phyloP scores from a whole-genome alignment of 2,888 invertebrate species.

The Cecidostiba fungosa region DNA sequence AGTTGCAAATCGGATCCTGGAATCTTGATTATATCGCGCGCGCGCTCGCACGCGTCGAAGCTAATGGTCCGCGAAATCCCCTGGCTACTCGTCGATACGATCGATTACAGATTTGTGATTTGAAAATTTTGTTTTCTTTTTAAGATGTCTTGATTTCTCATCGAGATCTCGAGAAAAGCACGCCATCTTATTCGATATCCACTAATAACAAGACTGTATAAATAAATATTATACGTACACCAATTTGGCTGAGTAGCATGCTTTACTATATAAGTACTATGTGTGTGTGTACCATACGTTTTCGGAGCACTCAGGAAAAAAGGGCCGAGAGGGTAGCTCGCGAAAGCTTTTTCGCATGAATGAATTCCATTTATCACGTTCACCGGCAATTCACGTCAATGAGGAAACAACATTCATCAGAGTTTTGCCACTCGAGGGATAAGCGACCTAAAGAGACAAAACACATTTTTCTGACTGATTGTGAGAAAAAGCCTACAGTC shows the following conservation, averaged over 20 bases:
- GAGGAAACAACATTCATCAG: not conserved
- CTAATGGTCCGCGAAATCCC: constrained; percentile 49
- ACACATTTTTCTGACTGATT: not conserved
- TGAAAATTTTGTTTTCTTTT: not conserved
- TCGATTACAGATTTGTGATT: not conserved
- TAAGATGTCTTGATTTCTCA: not conserved
- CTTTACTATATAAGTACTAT: not conserved
- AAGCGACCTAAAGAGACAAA: not conserved
- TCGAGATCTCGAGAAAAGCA: not conserved
- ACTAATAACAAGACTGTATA: too few relatives aligned
- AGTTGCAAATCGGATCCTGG: constrained; percentile 1
- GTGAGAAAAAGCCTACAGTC: not conserved
- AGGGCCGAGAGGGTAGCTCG: not conserved
- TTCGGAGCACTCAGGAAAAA: not conserved
- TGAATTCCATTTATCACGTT: not conserved
- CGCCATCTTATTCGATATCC: too few relatives aligned
- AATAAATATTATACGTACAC: too few relatives aligned
- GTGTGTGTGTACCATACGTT: too few relatives aligned
- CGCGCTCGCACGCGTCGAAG: constrained; percentile 7
- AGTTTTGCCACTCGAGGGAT: not conserved
- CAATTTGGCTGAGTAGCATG: too few relatives aligned
- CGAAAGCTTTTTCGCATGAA: not conserved
- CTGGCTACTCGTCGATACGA: constrained; percentile 5
- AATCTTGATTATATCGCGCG: constrained; percentile 34
- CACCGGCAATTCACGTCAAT: not conserved